Percentiles rank a stretch among this genome's conserved stretches.
Evolutionary conservation across 2,113 vertebrate genomes (phyloP).

Genomic region (Hippoglossus stenolepis): DNA sequence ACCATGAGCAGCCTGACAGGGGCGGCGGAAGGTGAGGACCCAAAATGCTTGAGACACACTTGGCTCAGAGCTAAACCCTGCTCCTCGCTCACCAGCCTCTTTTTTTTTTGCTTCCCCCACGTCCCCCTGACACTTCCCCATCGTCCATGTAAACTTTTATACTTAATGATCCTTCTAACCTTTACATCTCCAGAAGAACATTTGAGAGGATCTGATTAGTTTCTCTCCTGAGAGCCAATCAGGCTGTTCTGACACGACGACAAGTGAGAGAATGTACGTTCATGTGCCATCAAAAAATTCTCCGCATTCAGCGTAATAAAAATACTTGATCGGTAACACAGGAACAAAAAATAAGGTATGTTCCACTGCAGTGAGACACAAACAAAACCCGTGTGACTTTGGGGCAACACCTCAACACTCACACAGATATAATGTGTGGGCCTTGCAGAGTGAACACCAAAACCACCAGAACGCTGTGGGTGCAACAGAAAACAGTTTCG

Average conservation of each 20-base stretch:
- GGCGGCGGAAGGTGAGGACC: slow-evolving; percentile 73
- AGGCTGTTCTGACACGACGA: slow-evolving; percentile 17
- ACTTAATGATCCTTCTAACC: slow-evolving; percentile 75
- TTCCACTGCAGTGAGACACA: neutral
- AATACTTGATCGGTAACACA: neutral
- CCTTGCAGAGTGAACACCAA: slow-evolving; percentile 23
- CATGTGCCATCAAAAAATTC: too few species aligned
- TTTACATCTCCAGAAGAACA: slow-evolving; percentile 48
- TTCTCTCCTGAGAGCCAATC: slow-evolving; percentile 1
- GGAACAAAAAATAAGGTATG: too few species aligned
- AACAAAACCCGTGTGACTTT: slow-evolving; percentile 29
- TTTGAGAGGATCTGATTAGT: slow-evolving; percentile 18
- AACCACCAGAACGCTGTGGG: slow-evolving; percentile 17
- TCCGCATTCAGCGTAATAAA: neutral
- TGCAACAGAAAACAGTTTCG: slow-evolving; percentile 20
- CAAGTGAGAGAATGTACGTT: neutral
- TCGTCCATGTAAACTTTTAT: slow-evolving; percentile 71
- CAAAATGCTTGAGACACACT: slow-evolving; percentile 79
- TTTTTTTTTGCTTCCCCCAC: neutral
- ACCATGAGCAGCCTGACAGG: slow-evolving; percentile 70
- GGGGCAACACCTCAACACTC: slow-evolving; percentile 35
- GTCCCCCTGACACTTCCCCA: slow-evolving; percentile 56
- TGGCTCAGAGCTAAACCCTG: slow-evolving; percentile 77
- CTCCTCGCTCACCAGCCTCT: slow-evolving; percentile 14
- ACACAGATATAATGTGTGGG: slow-evolving; percentile 50